phyloP scores from a whole-genome alignment of 2,797 vertebrate species.

The Centropyge bicolor region DNA sequence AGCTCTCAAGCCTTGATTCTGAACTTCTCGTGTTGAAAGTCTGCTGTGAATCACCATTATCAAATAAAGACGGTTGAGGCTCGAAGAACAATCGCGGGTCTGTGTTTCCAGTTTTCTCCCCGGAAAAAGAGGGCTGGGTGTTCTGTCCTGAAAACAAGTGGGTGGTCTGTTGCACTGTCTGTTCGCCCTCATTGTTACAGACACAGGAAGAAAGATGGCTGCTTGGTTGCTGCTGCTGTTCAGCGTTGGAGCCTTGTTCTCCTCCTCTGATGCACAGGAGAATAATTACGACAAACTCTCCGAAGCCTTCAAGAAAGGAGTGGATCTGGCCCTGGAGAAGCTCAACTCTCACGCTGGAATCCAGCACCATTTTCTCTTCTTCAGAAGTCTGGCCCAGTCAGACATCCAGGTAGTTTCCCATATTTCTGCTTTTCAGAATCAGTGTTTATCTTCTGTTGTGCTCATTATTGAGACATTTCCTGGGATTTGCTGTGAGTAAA shows the following conservation, averaged over 20 bases:
- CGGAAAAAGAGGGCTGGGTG: slow-evolving; percentile 48
- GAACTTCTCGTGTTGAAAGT: neutral
- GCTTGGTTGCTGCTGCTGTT: slow-evolving; percentile 72
- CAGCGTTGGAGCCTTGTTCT: slow-evolving; percentile 49
- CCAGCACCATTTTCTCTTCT: slow-evolving; percentile 78
- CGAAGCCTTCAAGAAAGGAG: slow-evolving; percentile 75
- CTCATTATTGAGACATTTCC: neutral
- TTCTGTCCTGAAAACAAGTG: slow-evolving; percentile 30
- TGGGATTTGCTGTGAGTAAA: neutral
- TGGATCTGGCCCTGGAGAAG: slow-evolving; percentile 76
- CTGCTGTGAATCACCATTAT: neutral
- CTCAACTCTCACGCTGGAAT: slow-evolving; percentile 63
- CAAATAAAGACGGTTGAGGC: neutral
- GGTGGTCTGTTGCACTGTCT: slow-evolving; percentile 16
- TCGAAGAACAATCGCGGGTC: too few relatives aligned
- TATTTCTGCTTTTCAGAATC: neutral
- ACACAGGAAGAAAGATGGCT: slow-evolving; percentile 74
- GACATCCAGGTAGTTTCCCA: slow-evolving; percentile 70
- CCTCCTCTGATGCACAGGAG: slow-evolving; percentile 48
- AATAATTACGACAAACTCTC: slow-evolving; percentile 66
- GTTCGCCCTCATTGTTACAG: slow-evolving; percentile 13
- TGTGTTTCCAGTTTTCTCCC: neutral
- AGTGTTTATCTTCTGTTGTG: neutral
- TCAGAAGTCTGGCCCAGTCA: slow-evolving; percentile 65
- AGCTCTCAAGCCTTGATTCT: neutral